Conservation (phyloP, 2,888 invertebrate genomes). For the Julus scandinavius region DNA sequence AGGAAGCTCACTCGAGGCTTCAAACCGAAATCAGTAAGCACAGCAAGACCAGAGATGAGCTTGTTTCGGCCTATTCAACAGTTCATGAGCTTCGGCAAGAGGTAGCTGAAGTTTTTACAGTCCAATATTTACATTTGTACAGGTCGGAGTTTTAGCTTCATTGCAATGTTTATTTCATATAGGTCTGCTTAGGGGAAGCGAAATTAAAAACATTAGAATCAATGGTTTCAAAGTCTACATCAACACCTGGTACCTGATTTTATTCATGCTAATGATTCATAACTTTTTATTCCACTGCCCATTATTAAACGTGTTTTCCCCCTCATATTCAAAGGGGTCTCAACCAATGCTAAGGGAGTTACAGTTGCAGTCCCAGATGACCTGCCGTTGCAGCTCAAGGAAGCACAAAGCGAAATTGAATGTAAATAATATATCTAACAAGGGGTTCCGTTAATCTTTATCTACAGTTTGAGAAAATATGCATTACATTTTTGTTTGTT, state of each 20-base stretch:
- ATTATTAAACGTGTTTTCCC: background rate
- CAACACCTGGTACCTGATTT: background rate
- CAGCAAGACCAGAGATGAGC: slow-evolving; percentile 56
- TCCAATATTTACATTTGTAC: background rate
- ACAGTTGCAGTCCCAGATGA: background rate
- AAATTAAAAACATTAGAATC: slow-evolving; percentile 51
- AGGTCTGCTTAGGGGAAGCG: slow-evolving; percentile 28
- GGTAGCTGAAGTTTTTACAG: background rate
- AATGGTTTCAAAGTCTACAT: background rate
- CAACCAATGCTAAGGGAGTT: background rate
- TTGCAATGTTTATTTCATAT: background rate
- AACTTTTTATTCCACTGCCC: background rate
- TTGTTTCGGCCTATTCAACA: slow-evolving; percentile 58
- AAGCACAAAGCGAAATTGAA: slow-evolving; percentile 62
- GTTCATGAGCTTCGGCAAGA: slow-evolving; percentile 61
- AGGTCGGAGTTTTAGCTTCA: background rate
- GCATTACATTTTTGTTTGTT: slow-evolving; percentile 53
- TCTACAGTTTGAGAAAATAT: background rate
- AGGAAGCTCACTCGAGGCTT: slow-evolving; percentile 49
- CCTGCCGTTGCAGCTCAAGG: slow-evolving; percentile 60
- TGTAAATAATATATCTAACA: slow-evolving; percentile 59
- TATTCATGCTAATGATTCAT: background rate
- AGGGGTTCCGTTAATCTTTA: background rate
- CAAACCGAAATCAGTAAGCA: slow-evolving; percentile 56
- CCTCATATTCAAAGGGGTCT: background rate